Evolutionary conservation across 2,888 invertebrate genomes (phyloP), one percentile per base, ranked within the genome.

Genomic region (Drosophila antonietae): DNA sequence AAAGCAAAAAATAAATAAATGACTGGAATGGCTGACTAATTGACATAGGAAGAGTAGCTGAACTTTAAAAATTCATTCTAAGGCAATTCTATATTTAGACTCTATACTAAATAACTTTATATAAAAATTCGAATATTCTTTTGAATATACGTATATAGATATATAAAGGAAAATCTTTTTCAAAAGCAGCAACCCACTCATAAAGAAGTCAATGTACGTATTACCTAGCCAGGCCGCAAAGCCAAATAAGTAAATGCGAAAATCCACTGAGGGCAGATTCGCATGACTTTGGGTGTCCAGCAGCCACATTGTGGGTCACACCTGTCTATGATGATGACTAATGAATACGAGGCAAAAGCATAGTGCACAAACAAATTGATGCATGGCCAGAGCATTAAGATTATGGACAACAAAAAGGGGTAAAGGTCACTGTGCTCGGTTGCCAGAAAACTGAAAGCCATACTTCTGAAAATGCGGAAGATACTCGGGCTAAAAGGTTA

Each of bases 21-120:
- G 51, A 49, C 68, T 78, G 66, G 77, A 87, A 68, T 68, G 55
- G 49, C 64, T 46, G 64, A 64, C 75, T 85, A 88, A 88, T 83
- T 83, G 43, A 31, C 52, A 39, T 59, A 53, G 31, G 46, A 18
- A 41, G 15, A 33, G 33, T 33, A 80, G 80, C 78, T 35, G 33
- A 52, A 14, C 18, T 35, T 20, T 12, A 52, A 31, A 28, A 15
- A 28, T 28, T 23, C 14, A 46, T 23, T 46, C 46, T n/a, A 23
- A 49, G 31, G 31, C 49, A 12, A 49, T 49, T 51, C 49, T 51
- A 51, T 51, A 33, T 18, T 51, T 51, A 33, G 31, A 51, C 31
- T 18, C 15, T 51, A 51, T 33, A 51, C 49, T 33, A 51, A 18
- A 51, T 12, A 18, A 7, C 3, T 18, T 6, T 0, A 51, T 18